phyloP scores from a whole-genome alignment of 2,888 invertebrate species.

The Zygogramma bicolorata region DNA sequence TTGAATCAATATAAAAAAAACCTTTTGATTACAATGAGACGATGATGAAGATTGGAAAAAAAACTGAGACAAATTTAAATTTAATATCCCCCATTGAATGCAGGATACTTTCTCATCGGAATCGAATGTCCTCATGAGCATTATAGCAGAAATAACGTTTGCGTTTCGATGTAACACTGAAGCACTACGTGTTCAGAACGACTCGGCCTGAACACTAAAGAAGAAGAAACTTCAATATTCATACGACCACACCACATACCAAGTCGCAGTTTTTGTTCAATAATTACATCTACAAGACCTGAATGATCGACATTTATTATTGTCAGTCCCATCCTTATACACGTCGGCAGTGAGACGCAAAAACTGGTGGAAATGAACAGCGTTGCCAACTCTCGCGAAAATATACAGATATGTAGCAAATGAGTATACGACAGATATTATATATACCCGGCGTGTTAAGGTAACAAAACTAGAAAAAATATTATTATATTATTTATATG shows the following conservation, averaged over 20 bases:
- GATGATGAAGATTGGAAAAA: too few species aligned
- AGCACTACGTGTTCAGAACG: not conserved
- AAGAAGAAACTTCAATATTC: conserved; percentile 1
- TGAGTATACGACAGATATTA: too few species aligned
- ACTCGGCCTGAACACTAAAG: not conserved
- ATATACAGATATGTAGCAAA: too few species aligned
- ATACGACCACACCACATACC: conserved; percentile 4
- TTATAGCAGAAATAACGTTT: not conserved
- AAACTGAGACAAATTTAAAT: too few species aligned
- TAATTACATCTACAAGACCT: conserved; percentile 14
- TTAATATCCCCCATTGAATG: too few species aligned
- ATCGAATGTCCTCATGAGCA: not conserved
- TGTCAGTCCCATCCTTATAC: conserved; percentile 42
- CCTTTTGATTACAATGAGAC: too few species aligned
- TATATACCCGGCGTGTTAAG: too few species aligned
- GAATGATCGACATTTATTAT: conserved; percentile 13
- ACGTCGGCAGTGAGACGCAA: conserved; percentile 38
- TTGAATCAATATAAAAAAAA: too few species aligned
- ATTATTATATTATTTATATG: too few species aligned
- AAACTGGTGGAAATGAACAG: conserved; percentile 52
- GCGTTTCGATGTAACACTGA: not conserved
- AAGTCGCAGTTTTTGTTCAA: not conserved
- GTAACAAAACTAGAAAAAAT: too few species aligned
- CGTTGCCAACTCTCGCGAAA: too few species aligned
- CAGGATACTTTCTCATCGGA: not conserved